Evolutionary conservation across 2,888 invertebrate genomes (phyloP), one percentile per base, ranked within the genome.

Genomic region (Mellilla xanthometata): DNA sequence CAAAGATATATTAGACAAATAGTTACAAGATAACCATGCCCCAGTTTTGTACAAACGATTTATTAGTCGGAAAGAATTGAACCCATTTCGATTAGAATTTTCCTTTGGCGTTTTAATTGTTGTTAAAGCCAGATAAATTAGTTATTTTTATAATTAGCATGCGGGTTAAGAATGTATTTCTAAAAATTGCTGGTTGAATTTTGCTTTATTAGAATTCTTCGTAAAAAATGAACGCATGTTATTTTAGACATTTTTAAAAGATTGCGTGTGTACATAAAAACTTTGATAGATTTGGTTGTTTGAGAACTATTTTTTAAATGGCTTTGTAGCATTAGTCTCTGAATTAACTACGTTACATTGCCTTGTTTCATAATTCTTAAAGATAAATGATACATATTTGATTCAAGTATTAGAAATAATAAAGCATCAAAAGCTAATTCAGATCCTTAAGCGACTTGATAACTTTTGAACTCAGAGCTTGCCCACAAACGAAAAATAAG

Each of bases 181-280:
- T 3, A n/a, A n/a, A 1, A 19, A 19, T 1, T 24, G 12, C 19
- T 28, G 19, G 11, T 45, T 24, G 30, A 23, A 27, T 35, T 30
- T 24, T 39, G 7, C 12, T 7, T 22, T 11, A 6, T 22, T 45
- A 30, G 24, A 39, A 39, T 12, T 34, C 9, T 34, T 24, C 11
- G 9, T n/a, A 2, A 12, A 29, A 49, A 5, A 36, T 35, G 31
- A 29, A 44, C 1, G 52, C 49, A 55, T 55, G 55, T 34, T 38
- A 9, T 8, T 10, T 28, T 28, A 36, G 12, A 12, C 12, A 28
- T 33, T 24, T 15, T 23, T 34, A 2, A n/a, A 13, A 30, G 9
- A 12, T 7, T 23, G 11, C 4, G 22, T 27, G 34, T 38, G 41
- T 36, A 36, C 36, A 41, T 27, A 7, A 46, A 27, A 46, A 40